Base-by-base conservation (phyloP, 1,140 invertebrate genomes). In the Helicoverpa armigera region DNA sequence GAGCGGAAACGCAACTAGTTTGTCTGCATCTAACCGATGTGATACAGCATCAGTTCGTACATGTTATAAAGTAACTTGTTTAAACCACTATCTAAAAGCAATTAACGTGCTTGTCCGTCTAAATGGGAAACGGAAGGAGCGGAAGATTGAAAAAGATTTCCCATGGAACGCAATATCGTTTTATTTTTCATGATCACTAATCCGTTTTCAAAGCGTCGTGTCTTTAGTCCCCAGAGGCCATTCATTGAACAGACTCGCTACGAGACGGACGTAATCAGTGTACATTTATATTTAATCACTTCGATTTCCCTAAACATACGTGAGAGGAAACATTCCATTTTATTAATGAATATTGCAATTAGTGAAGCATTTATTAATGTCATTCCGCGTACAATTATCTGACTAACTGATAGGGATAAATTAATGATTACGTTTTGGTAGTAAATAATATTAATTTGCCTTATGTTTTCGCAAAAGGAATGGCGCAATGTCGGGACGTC, bases 51-150 rank as follows among this genome's bases (percentile, higher is more conserved):
- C 23, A 23, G 23, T 23, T 23, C 23, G 23, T 23, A 23, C 23
- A 2, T 72, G 48, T 31, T 70, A 70, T 72, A 53, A 53, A 72
- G 69, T 72, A 29, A 54, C 50, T 72, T 54, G 69, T 29, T 43
- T 72, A 29, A n/a, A 11, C 69, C 10, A 72, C 69, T 53, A 72
- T 72, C 69, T 72, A 72, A 72, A 72, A 72, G 69, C 50, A 72
- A 72, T 72, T 72, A 72, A 72, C 18, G 12, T n/a, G 69, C 50
- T 72, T 72, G 69, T 72, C 48, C 69, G 29, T 72, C 69, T 72
- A 72, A 29, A 53, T 51, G 43, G 23, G 18, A n/a, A 72, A 29
- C 48, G 18, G 50, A 50, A 43, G 65, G 48, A 43, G 61, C n/a
- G 13, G 69, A 72, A 54, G 69, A 53, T 54, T 72, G 50, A 31